Evolutionary conservation across 2,888 invertebrate species (phyloP), one percentile per base, ranked within the genome.

Genomic region (Neuroscelio doddi): DNA sequence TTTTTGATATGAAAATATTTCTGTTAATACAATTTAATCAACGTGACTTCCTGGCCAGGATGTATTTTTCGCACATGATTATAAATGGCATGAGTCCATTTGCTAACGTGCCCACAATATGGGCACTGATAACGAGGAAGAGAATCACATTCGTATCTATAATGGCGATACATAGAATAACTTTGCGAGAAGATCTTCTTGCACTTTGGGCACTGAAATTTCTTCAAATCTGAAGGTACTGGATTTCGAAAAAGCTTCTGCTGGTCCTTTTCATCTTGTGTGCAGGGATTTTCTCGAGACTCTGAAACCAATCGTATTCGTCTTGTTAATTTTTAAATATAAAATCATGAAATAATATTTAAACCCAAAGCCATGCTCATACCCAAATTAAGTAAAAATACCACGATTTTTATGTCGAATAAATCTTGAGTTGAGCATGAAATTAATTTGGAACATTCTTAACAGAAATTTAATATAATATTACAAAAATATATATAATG

Each of bases 81-180:
- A 57, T 82, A 82, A 57, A 84, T 79, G 14, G 80, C 72, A 53
- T 80, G 80, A 1, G 79, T 79, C 78, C 81, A 81, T 49, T 84
- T 83, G 65, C 82, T 82, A 39, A 79, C 70, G 61, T 83, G 78
- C 12, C 73, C 74, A 44, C 85, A 85, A 50, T 81, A 78, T 0
- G 81, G 81, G 51, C 85, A 85, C 57, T 80, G 74, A 62, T 80
- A 82, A 21, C 82, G 75, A 2, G 82, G 84, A 47, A 78, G 61
- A 1, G 78, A 75, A 27, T 81, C 83, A 65, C 85, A 85, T 67
- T 85, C 85, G 74, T 82, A 82, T 71, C 79, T 82, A 56, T 78
- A 80, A 75, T 86, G 86, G 9, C 80, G 77, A 36, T 81, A 79
- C 79, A 83, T 80, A 30, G 80, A 79, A 64, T 81, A 80, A 64